These are phyloP conservation scores for Cerceris ruficornis DNA, from an alignment of 2,888 invertebrate genomes.

Conservation along the genomic window DNA sequence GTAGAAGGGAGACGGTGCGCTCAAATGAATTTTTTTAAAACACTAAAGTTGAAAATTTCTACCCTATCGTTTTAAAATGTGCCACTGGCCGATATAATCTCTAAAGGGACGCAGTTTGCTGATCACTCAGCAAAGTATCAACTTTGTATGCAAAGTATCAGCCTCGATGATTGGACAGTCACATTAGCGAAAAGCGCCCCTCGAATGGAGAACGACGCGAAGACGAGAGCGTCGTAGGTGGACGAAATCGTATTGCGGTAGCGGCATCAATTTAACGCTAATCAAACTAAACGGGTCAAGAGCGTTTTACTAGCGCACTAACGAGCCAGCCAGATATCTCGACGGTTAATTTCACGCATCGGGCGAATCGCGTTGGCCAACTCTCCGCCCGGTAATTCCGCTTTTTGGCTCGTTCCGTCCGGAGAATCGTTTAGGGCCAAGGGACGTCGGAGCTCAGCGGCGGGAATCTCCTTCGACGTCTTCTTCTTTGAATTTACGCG, in stretches of 20 bases:
- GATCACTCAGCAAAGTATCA: too few species aligned
- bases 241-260: constrained; percentile 33
- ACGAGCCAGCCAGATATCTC: constrained; percentile 46
- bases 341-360: constrained; percentile 27
- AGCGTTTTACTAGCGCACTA: constrained; percentile 60
- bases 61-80: too few species aligned
- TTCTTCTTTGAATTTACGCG: background rate
- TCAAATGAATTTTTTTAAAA: too few species aligned
- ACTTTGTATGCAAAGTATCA: too few species aligned
- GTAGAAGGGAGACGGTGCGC: too few species aligned
- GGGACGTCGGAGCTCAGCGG: too few species aligned
- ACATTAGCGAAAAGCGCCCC: too few species aligned
- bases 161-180: too few species aligned
- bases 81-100: too few species aligned
- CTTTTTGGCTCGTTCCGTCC: background rate
- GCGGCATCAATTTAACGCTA: constrained; percentile 58
- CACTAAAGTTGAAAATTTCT: too few species aligned
- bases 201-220: background rate
- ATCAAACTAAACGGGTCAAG: constrained; percentile 76
- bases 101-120: too few species aligned
- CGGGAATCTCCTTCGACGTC: background rate
- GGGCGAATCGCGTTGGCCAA: constrained; percentile 22
- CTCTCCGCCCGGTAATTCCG: background rate
- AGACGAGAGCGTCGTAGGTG: constrained; percentile 19
- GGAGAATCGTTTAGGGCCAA: too few species aligned